These are phyloP conservation scores for Platycheirus albimanus DNA, from an alignment of 2,888 invertebrate species.

Conservation along the genomic window DNA sequence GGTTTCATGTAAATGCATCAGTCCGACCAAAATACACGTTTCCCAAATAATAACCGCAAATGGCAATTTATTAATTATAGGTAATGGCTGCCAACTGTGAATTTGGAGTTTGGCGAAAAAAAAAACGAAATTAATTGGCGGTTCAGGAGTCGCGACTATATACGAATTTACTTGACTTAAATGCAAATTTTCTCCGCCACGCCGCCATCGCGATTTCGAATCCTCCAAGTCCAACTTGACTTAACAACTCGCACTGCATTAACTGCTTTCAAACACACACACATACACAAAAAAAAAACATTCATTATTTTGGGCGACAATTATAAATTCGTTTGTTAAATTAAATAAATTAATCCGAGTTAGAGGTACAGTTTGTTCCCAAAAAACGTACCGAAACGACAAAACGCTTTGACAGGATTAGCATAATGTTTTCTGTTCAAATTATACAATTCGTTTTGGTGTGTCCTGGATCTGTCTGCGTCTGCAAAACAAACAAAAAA, in stretches of 20 bases:
- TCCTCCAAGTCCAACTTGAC: conserved; percentile 15
- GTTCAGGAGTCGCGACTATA: neutral
- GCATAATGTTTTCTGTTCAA: conserved; percentile 66
- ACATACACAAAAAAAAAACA: neutral
- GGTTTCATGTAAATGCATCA: neutral
- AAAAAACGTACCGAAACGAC: conserved; percentile 4
- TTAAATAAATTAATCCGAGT: conserved; percentile 74
- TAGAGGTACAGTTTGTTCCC: conserved; percentile 62
- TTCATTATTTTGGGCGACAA: conserved; percentile 38
- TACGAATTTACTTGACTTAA: conserved; percentile 63
- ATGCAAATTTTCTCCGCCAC: conserved; percentile 57
- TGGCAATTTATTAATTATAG: conserved; percentile 72
- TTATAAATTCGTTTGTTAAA: conserved; percentile 73
- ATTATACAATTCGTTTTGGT: conserved; percentile 7
- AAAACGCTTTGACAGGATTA: conserved; percentile 52
- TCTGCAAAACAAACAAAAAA: too few relatives aligned
- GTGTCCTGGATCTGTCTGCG: conserved; percentile 4
- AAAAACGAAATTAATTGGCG: conserved; percentile 61
- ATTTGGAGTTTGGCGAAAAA: conserved; percentile 36
- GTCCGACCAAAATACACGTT: conserved; percentile 19
- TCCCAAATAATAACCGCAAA: conserved; percentile 59
- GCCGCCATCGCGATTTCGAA: conserved; percentile 5
- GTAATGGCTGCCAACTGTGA: conserved; percentile 15
- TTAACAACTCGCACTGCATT: neutral
- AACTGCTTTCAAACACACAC: too few relatives aligned